Conservation (phyloP, 2,113 vertebrate species). For the Natator depressus region DNA sequence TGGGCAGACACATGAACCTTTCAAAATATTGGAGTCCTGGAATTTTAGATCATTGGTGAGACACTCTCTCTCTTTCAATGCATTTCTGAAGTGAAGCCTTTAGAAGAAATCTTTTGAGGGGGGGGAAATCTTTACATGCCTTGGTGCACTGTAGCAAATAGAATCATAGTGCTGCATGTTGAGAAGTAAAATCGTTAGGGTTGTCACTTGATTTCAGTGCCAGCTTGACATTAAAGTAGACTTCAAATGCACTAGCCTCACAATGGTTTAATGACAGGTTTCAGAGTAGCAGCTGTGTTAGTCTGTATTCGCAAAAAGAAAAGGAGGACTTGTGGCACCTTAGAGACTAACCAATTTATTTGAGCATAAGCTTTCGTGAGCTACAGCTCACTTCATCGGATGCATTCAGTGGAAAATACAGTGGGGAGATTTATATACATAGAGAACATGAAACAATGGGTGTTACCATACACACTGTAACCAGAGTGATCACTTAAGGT, state of each 20-base stretch:
- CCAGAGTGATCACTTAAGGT: too few relatives aligned
- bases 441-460: too few relatives aligned
- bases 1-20: not conserved
- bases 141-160: not conserved
- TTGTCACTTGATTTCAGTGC: not conserved
- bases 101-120: not conserved
- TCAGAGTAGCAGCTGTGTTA: too few relatives aligned
- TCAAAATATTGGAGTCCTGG: not conserved
- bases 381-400: too few relatives aligned
- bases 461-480: too few relatives aligned
- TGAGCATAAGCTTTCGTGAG: too few relatives aligned
- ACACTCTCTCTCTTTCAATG: not conserved
- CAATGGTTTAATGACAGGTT: not conserved
- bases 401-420: too few relatives aligned
- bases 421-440: too few relatives aligned
- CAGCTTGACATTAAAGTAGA: not conserved
- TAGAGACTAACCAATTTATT: too few relatives aligned
- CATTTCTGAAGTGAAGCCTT: not conserved
- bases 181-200: not conserved
- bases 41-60: not conserved
- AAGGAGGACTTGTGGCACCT: too few relatives aligned
- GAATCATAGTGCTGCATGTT: not conserved
- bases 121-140: not conserved
- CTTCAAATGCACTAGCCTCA: not conserved
- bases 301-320: too few relatives aligned